Base-by-base conservation (phyloP, 2,797 vertebrate species). In the Hapalemur alaotrensis region DNA sequence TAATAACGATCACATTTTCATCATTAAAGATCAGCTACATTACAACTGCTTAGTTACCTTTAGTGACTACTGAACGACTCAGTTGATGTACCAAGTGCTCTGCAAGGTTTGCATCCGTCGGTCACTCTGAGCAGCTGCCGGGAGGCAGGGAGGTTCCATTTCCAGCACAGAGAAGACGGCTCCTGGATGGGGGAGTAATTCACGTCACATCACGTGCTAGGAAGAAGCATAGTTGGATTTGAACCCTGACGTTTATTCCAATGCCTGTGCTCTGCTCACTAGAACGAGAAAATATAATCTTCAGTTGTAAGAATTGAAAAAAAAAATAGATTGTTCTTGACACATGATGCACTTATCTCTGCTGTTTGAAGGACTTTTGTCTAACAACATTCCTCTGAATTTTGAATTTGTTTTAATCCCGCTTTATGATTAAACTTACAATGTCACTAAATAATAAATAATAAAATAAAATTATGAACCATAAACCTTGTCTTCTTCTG, bases 31-130 rank as follows among this genome's bases (percentile, higher is more conserved):
- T 3, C 22, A 72, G 28, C 23, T 7, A 15, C 7, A 4, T 32
- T 25, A 41, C 30, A 6, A 4, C 30, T 13, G 23, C 20, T 38
- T n/a, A 35, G 54, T 50, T 46, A 28, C 57, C 5, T 32, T 59
- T 13, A 76, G 28, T 69, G 30, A 52, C 28, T 18, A 0, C 5
- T 12, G 30, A 35, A 1, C 17, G 13, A 30, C 11, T 11, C 13
- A 7, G 43, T 35, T 1, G 2, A 0, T 2, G 30, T 9, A 30
- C 2, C n/a, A 1, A 35, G 75, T 10, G 13, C 11, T 0, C 23
- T 11, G 14, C 4, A 14, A 52, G 7, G 38, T 18, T 13, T 9
- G 17, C 7, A 5, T 28, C 10, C 43, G 30, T 35, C 5, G 7
- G 50, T 35, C 25, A 4, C 10, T 10, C 1, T 6, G n/a, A 32